phyloP scores from a whole-genome alignment of 2,888 invertebrate species.

The Rutpela maculata region DNA sequence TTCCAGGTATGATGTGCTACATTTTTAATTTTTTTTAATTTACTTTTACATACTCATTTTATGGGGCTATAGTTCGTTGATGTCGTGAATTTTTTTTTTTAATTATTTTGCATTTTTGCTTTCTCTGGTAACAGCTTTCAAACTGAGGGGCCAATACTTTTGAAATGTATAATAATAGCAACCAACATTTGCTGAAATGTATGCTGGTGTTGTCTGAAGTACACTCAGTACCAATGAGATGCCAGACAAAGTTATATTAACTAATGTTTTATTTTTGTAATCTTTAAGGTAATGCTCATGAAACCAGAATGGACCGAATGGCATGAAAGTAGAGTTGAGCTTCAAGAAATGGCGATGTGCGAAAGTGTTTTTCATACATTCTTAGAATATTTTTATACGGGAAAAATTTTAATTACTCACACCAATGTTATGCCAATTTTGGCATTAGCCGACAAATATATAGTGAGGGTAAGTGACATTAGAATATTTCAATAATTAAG shows the following conservation, averaged over 20 bases:
- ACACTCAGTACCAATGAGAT: no score
- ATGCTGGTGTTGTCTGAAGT: no score
- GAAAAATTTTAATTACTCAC: conserved; percentile 90
- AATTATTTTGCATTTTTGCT: conserved; percentile 5
- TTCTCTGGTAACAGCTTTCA: background rate
- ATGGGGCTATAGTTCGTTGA: no score
- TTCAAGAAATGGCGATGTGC: conserved; percentile 91
- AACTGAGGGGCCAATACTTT: no score
- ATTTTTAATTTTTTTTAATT: conserved; percentile 1
- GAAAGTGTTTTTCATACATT: conserved; percentile 91
- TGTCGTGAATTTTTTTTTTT: no score
- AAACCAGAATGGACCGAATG: conserved; percentile 95
- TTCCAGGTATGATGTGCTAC: conserved; percentile 83
- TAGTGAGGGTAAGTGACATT: conserved; percentile 82
- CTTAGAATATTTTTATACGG: conserved; percentile 91
- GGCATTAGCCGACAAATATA: conserved; percentile 95
- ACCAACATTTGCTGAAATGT: no score
- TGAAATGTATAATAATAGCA: no score
- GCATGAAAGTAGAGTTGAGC: conserved; percentile 86
- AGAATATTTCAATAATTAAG: no score
- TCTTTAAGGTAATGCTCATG: conserved; percentile 90
- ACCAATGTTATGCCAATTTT: conserved; percentile 91
- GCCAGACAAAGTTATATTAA: no score
- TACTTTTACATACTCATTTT: no score
- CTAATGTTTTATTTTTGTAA: no score